Percentiles rank a stretch among this genome's conserved stretches.
Evolutionary conservation across 2,113 vertebrate species (phyloP).

Genomic region (Epinephelus lanceolatus): DNA sequence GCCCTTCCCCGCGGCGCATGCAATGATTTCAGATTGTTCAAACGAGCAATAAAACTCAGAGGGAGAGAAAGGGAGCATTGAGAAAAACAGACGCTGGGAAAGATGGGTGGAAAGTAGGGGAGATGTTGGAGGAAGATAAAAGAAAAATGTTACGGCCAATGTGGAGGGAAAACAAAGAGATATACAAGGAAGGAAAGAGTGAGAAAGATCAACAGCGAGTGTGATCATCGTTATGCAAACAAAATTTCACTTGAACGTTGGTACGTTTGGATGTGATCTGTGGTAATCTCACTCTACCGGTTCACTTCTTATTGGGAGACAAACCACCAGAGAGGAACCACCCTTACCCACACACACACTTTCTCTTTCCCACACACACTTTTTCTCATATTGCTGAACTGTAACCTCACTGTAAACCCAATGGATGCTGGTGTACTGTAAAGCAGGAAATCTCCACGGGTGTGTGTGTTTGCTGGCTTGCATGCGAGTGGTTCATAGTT

Average conservation of each 20-base stretch:
- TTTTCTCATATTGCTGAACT: conserved; percentile 19
- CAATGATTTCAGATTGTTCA: conserved; percentile 60
- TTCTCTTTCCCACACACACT: neutral
- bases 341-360: neutral
- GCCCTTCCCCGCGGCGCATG: conserved; percentile 59
- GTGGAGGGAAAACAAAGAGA: conserved; percentile 27
- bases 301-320: conserved; percentile 49
- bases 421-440: conserved; percentile 21
- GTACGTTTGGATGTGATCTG: neutral
- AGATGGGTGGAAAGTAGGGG: conserved; percentile 13
- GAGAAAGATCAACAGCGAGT: conserved; percentile 2
- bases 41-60: conserved; percentile 57
- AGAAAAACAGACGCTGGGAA: conserved; percentile 12
- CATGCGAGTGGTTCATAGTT: conserved; percentile 1
- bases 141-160: conserved; percentile 2
- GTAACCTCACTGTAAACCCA: conserved; percentile 14
- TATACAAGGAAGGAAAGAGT: neutral
- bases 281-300: conserved; percentile 58
- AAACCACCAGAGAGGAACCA: conserved; percentile 26
- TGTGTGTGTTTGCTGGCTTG: conserved; percentile 28
- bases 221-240: conserved; percentile 63
- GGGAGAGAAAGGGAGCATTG: conserved; percentile 37
- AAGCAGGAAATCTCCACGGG: conserved; percentile 19
- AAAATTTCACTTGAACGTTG: conserved; percentile 57
- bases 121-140: conserved; percentile 44